Percentiles rank a stretch among this genome's conserved stretches.
These are phyloP conservation scores for Ahaetulla prasina DNA, from an alignment of 2,113 vertebrate species.

Conservation along the genomic window DNA sequence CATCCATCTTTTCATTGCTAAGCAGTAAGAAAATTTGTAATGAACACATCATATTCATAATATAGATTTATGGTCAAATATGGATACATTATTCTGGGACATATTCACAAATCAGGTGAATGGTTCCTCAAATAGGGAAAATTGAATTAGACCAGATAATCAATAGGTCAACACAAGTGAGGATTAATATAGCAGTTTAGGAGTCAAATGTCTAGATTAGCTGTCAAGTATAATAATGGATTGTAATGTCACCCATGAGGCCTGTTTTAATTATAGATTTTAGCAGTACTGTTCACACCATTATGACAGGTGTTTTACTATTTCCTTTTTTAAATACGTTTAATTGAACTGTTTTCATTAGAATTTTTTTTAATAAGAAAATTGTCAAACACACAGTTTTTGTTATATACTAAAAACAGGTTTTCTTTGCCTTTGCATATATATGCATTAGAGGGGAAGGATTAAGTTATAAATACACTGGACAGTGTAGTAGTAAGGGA, in stretches of 20 bases:
- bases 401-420: not conserved
- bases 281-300: constrained; percentile 10
- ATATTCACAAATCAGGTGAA: not conserved
- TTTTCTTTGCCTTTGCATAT: not conserved
- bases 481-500: not conserved
- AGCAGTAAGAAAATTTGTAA: not conserved
- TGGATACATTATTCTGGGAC: not conserved
- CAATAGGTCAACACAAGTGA: constrained; percentile 48
- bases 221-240: constrained; percentile 38
- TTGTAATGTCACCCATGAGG: constrained; percentile 25
- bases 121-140: constrained; percentile 24
- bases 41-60: not conserved
- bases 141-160: constrained; percentile 33
- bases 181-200: constrained; percentile 4
- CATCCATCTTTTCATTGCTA: not conserved
- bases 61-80: not conserved
- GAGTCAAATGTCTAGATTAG: constrained; percentile 22
- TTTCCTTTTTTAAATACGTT: constrained; percentile 13
- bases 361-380: not conserved
- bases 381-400: not conserved
- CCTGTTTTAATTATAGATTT: constrained; percentile 36
- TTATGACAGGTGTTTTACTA: constrained; percentile 29
- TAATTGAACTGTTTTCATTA: not conserved
- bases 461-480: not conserved
- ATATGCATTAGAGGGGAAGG: not conserved